Evolutionary conservation across 2,888 invertebrate genomes (phyloP), one percentile per base, ranked within the genome.

Genomic region (Allacma fusca): DNA sequence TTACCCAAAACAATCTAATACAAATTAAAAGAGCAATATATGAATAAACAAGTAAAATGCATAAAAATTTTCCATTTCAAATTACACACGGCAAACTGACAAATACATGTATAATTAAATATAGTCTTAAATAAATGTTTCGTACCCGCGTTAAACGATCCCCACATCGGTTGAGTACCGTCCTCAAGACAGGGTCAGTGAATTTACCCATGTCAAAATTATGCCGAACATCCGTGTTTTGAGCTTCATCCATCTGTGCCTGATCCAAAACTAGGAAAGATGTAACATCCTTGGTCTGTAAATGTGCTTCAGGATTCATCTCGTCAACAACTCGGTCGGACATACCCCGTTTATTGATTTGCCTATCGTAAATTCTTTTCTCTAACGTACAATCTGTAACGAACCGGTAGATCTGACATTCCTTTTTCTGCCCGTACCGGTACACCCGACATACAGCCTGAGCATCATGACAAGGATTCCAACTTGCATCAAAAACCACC

Each of bases 391-490:
- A 96, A 87, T 99, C 98, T 87, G 97, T 97, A 5, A 99, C 97
- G 79, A 99, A 90, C 59, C 98, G 91, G 87, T 98, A 99, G 4
- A 99, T 96, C 87, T 93, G 97, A 85, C 97, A 97, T 0, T 93
- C 93, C 85, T 97, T 98, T 85, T 91, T 90, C 87, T 99, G 98
- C 0, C 98, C 98, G 86, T 97, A 98, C 85, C 94, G 90, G 86
- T 96, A 96, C 59, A 98, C 97, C 83, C 98, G 89, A 87, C 98
- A 98, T 19, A 99, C 97, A 40, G 98, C 98, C 88, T 96, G 96
- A 0, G 96, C 95, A 86, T 98, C 98, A 85, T 99, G 98, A 86
- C 98, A 98, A 0, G 98, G 98, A 88, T 99, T 99, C 98, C 98
- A 99, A 57, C 96, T 97, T 19, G 98, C 98, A 87, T 99, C 99